Conservation (phyloP, 1,140 invertebrate genomes). For the Lordiphosa stackelbergi region DNA sequence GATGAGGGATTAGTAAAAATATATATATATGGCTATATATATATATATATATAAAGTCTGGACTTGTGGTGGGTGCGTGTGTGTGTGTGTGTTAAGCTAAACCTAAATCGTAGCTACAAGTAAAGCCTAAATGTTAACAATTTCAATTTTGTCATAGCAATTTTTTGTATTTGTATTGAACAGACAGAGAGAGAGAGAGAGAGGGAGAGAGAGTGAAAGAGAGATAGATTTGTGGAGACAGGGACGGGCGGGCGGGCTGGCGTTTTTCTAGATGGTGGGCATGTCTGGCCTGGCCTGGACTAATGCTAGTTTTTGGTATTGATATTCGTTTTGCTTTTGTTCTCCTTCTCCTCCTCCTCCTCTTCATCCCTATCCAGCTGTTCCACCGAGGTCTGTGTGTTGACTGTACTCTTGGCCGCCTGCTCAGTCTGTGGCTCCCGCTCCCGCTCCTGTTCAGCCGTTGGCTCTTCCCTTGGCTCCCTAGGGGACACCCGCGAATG, state of each 20-base stretch:
- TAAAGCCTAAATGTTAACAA: slow-evolving; percentile 43
- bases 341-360: slow-evolving; percentile 37
- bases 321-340: slow-evolving; percentile 46
- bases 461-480: slow-evolving; percentile 2
- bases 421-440: slow-evolving; percentile 7
- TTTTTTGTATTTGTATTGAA: slow-evolving; percentile 2
- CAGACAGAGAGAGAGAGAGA: slow-evolving; percentile 1
- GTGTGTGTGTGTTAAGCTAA: slow-evolving; percentile 42
- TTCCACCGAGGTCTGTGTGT: not conserved
- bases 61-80: slow-evolving; percentile 13
- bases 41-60: slow-evolving; percentile 37
- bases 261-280: slow-evolving; percentile 18
- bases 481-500: not conserved
- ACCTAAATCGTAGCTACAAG: slow-evolving; percentile 51
- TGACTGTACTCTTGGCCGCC: not conserved
- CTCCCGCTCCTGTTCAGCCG: slow-evolving; percentile 3
- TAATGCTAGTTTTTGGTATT: slow-evolving; percentile 60
- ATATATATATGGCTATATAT: slow-evolving; percentile 23
- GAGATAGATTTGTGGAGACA: not conserved
- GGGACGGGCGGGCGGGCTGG: slow-evolving; percentile 1
- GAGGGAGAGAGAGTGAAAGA: slow-evolving; percentile 16
- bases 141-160: slow-evolving; percentile 29
- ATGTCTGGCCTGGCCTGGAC: slow-evolving; percentile 40
- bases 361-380: slow-evolving; percentile 6
- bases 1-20: slow-evolving; percentile 34